Conservation (phyloP, 1,140 invertebrate genomes). For the Drosophila nebulosa region DNA sequence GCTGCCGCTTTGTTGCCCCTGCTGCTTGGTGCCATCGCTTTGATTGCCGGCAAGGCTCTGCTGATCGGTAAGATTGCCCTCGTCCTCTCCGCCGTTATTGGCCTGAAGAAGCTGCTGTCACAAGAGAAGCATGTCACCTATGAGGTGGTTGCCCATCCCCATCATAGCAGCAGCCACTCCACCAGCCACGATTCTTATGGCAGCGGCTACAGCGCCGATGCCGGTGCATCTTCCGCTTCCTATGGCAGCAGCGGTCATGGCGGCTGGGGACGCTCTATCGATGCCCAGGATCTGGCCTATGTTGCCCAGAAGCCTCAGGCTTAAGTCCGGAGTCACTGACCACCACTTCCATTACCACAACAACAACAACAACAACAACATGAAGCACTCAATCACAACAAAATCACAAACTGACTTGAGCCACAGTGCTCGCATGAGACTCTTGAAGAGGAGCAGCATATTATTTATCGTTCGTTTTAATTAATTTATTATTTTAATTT, state of each 20-base stretch:
- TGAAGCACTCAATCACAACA: conserved; percentile 26
- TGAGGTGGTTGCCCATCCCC: conserved; percentile 91
- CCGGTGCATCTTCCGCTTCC: conserved; percentile 82
- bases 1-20: conserved; percentile 89
- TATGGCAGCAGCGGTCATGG: conserved; percentile 83
- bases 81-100: conserved; percentile 90
- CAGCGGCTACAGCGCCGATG: conserved; percentile 83
- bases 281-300: conserved; percentile 89
- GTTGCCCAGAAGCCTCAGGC: conserved; percentile 85
- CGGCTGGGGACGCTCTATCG: conserved; percentile 88
- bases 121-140: conserved; percentile 91
- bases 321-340: conserved; percentile 33
- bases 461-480: conserved; percentile 79
- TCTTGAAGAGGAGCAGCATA: conserved; percentile 58
- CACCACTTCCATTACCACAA: conserved; percentile 18
- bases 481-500: conserved; percentile 80
- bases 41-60: conserved; percentile 92
- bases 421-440: conserved; percentile 48
- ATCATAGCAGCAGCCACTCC: conserved; percentile 85
- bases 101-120: conserved; percentile 89
- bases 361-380: conserved; percentile 19
- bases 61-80: conserved; percentile 91
- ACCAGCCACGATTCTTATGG: conserved; percentile 85
- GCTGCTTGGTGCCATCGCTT: conserved; percentile 88
- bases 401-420: conserved; percentile 52